Percentiles rank a stretch among this genome's conserved stretches.
phyloP scores from a whole-genome alignment of 1,140 invertebrate genomes.

The Drosophila virilis region DNA sequence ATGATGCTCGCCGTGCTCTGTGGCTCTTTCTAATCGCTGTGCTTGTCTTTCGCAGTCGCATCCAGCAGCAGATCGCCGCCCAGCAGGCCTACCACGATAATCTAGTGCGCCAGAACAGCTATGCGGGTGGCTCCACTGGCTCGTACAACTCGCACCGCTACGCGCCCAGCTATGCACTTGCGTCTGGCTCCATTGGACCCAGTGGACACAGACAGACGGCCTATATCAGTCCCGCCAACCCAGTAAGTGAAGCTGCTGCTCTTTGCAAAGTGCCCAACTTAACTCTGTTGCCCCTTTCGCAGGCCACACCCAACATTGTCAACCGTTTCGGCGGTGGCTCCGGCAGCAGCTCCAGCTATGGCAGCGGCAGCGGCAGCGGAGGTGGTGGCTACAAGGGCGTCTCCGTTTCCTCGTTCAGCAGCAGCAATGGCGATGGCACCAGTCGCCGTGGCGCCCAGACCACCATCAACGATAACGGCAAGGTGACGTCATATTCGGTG shows the following conservation, averaged over 20 bases:
- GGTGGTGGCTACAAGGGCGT: conserved; percentile 86
- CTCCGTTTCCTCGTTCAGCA: conserved; percentile 87
- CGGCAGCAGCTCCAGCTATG: conserved; percentile 84
- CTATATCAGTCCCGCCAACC: conserved; percentile 86
- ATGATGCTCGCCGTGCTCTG: background rate
- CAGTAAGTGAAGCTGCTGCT: conserved; percentile 82
- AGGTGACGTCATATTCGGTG: conserved; percentile 87
- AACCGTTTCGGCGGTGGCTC: conserved; percentile 84
- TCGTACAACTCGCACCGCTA: conserved; percentile 73
- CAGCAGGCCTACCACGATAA: conserved; percentile 72
- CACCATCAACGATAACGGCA: conserved; percentile 90
- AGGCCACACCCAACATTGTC: conserved; percentile 87
- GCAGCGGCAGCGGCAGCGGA: conserved; percentile 70
- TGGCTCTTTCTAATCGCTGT: background rate
- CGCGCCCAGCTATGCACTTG: conserved; percentile 81
- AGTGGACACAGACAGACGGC: conserved; percentile 86
- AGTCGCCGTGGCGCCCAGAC: conserved; percentile 87
- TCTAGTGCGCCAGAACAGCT: conserved; percentile 54
- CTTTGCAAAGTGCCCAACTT: too few species aligned
- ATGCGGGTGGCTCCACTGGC: conserved; percentile 41
- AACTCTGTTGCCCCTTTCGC: conserved; percentile 34
- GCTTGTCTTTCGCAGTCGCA: conserved; percentile 53
- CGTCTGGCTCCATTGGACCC: conserved; percentile 85
- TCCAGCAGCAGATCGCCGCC: conserved; percentile 78
- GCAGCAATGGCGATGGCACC: conserved; percentile 86